Percentiles rank a stretch among this genome's conserved stretches.
Evolutionary conservation across 2,113 vertebrate species (phyloP).

Genomic region (Regulus satrapa): DNA sequence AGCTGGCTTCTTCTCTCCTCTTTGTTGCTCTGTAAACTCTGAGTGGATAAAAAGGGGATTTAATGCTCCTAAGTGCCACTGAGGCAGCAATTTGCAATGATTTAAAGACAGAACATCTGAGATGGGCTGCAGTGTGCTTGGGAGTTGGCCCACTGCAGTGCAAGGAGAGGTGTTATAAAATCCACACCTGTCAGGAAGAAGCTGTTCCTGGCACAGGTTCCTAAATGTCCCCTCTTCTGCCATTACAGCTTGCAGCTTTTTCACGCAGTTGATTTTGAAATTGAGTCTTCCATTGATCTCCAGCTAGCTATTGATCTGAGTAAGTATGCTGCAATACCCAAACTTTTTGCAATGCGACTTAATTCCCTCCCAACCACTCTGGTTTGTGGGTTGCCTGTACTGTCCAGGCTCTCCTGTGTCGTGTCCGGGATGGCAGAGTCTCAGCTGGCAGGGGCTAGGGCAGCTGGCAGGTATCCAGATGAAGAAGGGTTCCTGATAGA

Average conservation of each 20-base stretch:
- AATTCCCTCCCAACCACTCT: neutral
- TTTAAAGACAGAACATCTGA: neutral
- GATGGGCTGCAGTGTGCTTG: accelerated
- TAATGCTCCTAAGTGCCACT: neutral
- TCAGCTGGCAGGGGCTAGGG: neutral
- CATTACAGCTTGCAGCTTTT: slow-evolving; percentile 64
- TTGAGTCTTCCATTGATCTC: slow-evolving; percentile 81
- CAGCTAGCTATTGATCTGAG: slow-evolving; percentile 77
- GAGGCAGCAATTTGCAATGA: neutral
- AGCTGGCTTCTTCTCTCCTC: neutral
- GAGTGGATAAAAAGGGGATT: neutral
- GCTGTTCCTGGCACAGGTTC: neutral
- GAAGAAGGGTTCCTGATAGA: neutral
- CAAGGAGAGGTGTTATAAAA: neutral
- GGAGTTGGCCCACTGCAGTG: neutral
- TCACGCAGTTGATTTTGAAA: slow-evolving; percentile 81
- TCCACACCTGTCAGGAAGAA: neutral
- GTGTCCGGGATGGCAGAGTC: neutral
- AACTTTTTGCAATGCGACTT: neutral
- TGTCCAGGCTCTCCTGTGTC: neutral
- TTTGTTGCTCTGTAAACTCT: neutral
- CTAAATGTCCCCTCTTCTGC: neutral
- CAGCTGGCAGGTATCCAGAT: neutral
- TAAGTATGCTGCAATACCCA: slow-evolving; percentile 59
- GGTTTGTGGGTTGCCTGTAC: neutral